Percentiles rank a stretch among this genome's conserved stretches.
phyloP scores from a whole-genome alignment of 1,140 invertebrate genomes.

The Linepithema humile region DNA sequence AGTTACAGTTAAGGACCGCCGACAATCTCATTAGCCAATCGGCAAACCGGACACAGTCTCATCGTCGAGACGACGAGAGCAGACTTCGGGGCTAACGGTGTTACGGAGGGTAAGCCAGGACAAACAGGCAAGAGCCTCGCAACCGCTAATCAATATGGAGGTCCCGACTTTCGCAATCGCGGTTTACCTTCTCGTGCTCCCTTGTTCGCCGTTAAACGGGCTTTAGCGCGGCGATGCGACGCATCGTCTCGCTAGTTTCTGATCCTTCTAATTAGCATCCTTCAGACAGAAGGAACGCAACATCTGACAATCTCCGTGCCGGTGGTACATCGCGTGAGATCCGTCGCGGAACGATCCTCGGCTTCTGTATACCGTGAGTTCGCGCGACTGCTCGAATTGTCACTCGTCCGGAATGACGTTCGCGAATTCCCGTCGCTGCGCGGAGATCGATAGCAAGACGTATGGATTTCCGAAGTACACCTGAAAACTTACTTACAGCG shows the following conservation, averaged over 20 bases:
- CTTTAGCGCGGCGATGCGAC: constrained; percentile 6
- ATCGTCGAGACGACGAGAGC: constrained; percentile 57
- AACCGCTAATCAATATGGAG: constrained; percentile 69
- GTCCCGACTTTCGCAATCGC: constrained; percentile 57
- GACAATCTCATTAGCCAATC: constrained; percentile 50
- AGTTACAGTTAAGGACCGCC: background rate
- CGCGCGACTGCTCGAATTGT: constrained; percentile 18
- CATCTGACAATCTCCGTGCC: constrained; percentile 30
- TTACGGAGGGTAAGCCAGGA: constrained; percentile 63
- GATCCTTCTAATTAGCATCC: constrained; percentile 44
- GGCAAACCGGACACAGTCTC: constrained; percentile 62
- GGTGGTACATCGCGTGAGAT: background rate
- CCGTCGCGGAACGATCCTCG: background rate
- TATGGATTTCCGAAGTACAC: constrained; percentile 57
- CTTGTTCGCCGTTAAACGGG: constrained; percentile 10
- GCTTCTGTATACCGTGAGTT: constrained; percentile 5
- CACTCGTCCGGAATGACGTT: constrained; percentile 27
- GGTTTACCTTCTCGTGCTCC: constrained; percentile 53
- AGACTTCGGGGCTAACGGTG: constrained; percentile 64
- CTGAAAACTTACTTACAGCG: constrained; percentile 55
- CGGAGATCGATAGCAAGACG: constrained; percentile 32
- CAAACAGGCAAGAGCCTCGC: constrained; percentile 62
- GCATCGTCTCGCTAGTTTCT: constrained; percentile 32
- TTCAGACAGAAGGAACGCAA: background rate
- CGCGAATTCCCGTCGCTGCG: background rate